Base-by-base conservation (phyloP, 1,140 invertebrate species). In the Eupristina koningsbergeri region DNA sequence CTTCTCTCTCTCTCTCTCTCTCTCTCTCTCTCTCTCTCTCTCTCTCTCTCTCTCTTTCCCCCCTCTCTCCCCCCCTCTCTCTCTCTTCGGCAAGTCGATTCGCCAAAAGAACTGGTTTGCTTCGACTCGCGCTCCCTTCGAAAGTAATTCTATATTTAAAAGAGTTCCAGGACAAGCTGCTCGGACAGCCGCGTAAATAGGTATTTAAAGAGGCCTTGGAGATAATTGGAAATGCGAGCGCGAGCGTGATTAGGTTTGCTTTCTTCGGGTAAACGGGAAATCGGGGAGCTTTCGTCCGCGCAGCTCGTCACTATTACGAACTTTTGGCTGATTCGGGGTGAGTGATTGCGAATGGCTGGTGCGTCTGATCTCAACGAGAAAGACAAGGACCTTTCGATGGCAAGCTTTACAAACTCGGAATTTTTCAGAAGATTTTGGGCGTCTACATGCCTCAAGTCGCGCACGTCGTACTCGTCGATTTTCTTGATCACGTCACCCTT, bases 401-500 rank as follows among this genome's bases (percentile, higher is more conserved):
- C 93, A 80, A 95, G 89, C 88, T 91, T 92, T 89, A 95, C 93
- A 80, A 92, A 91, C 86, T 94, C 95, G 84, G 96, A 96, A 90
- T 95, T 96, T 91, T 96, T 96, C 91, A 98, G 98, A 81, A 98
- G 92, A 89, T 96, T 96, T 91, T 97, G 96, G 45, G 97, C 98
- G 92, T 98, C 96, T 92, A 97, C 96, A 90, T 98, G 98, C 87
- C 96, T 95, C 87, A 98, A 93, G 89, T 97, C 95, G 81, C 95
- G 94, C 78, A 96, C 94, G 92, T 98, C 97, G 91, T 96, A 97
- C 87, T 97, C 96, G 90, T 96, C 96, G 87, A 99, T 96, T 92
- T 97, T 97, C 83, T 96, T 94, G 87, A 99, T 96, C 88, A 98
- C 95, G 93, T 99, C 98, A 87, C 98, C 98, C 84, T 96, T 94